Base-by-base conservation (phyloP, 2,888 invertebrate species). In the Idaea dimidiata region DNA sequence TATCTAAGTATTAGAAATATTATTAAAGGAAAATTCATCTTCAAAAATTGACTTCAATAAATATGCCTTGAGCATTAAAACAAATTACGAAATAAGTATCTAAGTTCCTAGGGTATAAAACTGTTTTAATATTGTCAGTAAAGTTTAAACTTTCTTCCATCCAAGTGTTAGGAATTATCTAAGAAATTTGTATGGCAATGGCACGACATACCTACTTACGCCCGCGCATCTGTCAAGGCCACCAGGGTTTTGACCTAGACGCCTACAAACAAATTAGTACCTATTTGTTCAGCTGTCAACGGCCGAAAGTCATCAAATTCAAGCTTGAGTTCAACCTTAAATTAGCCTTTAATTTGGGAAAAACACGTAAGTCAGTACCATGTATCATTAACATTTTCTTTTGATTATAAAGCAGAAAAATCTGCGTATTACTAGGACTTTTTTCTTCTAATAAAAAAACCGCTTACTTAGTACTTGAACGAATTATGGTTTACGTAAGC, bases 201-300 rank as follows among this genome's bases (percentile, higher is more conserved):
- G 43, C 10, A 43, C 43, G 10, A 43, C 43, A 10, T 10, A 43
- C 43, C 43, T 33, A 33, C 33, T 33, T 76, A 75, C 76, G 76
- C 71, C 68, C 71, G 74, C 77, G 73, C 77, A 68, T 71, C 72
- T 73, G 80, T 81, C 86, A 86, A 86, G 83, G 86, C 77, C 82
- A 71, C 66, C 61, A 65, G 85, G 78, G 72, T 78, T 76, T 83
- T 84, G 83, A 84, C 83, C 84, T 78, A 80, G 65, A 79, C 86
- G 83, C 82, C 83, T 75, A 84, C 83, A 73, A 77, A 77, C 72
- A 74, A 72, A 74, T 43, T 43, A 43, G 43, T 43, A 43, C 43
- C 43, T 43, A 43, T 43, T 43, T 43, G 43, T 59, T 63, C 62
- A 61, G 62, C 77, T 80, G 83, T 83, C 81, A 79, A 79, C 76